phyloP scores from a whole-genome alignment of 1,140 invertebrate species.

The Pogonognathellus flavescens region DNA sequence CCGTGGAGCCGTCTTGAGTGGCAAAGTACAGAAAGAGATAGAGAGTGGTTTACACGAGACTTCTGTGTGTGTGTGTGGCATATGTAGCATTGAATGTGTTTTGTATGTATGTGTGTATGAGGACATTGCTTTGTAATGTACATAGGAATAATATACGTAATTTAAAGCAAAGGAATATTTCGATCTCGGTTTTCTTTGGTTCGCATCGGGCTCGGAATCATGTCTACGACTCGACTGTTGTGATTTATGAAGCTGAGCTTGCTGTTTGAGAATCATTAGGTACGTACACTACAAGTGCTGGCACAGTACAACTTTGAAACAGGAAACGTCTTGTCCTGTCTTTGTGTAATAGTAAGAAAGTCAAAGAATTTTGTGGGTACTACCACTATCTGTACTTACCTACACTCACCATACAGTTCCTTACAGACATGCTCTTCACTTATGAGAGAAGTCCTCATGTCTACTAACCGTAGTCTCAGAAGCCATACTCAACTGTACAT shows the following conservation, averaged over 20 bases:
- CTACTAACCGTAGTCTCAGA: too few species aligned
- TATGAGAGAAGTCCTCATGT: not conserved
- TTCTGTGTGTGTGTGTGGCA: not conserved
- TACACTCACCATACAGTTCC: not conserved
- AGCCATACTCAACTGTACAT: too few species aligned
- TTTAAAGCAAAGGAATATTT: conserved; percentile 4
- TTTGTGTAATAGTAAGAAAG: not conserved
- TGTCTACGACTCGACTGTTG: not conserved
- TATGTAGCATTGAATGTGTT: not conserved
- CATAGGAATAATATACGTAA: not conserved
- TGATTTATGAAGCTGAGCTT: conserved; percentile 56
- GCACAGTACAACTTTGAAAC: not conserved
- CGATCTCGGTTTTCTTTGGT: not conserved
- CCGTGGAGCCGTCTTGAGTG: conserved; percentile 38
- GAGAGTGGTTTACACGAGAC: not conserved
- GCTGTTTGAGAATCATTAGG: conserved; percentile 59
- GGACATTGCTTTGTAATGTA: too few species aligned
- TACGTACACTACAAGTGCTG: not conserved
- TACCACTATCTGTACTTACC: too few species aligned
- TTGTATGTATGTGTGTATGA: not conserved
- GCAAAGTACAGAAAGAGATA: not conserved
- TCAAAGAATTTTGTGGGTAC: not conserved
- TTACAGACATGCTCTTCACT: not conserved
- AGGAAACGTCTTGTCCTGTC: conserved; percentile 21
- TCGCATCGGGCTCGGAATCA: not conserved